Percentiles rank a stretch among this genome's conserved stretches.
phyloP scores from a whole-genome alignment of 2,797 vertebrate species.

The Anguilla marmorata region DNA sequence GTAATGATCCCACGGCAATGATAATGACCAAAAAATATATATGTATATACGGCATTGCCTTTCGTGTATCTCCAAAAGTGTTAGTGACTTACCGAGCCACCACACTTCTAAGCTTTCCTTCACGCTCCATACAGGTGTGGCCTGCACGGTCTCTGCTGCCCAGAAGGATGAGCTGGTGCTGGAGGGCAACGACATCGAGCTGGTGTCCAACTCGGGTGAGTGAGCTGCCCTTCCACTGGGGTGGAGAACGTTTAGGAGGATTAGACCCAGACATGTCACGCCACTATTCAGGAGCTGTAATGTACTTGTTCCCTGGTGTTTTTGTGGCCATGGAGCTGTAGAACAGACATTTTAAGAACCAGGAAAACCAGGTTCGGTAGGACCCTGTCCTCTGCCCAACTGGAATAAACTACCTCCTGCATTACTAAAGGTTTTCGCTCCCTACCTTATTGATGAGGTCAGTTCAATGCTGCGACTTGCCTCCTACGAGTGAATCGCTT shows the following conservation, averaged over 20 bases:
- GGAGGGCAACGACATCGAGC: slow-evolving; percentile 96
- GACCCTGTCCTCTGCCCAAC: background rate
- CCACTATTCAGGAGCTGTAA: background rate
- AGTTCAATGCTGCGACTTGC: background rate
- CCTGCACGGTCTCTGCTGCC: slow-evolving; percentile 83
- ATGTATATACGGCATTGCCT: no score
- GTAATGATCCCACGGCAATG: background rate
- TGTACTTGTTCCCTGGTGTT: background rate
- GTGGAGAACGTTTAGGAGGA: background rate
- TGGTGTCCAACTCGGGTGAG: slow-evolving; percentile 97
- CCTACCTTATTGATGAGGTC: background rate
- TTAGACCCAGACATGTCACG: no score
- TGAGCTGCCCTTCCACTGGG: slow-evolving; percentile 23
- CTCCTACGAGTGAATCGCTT: background rate
- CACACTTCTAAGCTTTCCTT: background rate
- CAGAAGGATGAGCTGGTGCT: slow-evolving; percentile 97
- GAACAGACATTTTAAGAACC: background rate
- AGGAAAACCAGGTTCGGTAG: background rate
- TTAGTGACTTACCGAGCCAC: background rate
- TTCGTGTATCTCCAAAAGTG: background rate
- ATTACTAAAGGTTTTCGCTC: background rate
- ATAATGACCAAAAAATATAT: no score
- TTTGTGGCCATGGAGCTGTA: background rate
- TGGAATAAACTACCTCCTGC: background rate
- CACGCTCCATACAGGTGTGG: slow-evolving; percentile 75